Conservation (phyloP, 1,140 invertebrate genomes). For the Hylaeus anthracinus region DNA sequence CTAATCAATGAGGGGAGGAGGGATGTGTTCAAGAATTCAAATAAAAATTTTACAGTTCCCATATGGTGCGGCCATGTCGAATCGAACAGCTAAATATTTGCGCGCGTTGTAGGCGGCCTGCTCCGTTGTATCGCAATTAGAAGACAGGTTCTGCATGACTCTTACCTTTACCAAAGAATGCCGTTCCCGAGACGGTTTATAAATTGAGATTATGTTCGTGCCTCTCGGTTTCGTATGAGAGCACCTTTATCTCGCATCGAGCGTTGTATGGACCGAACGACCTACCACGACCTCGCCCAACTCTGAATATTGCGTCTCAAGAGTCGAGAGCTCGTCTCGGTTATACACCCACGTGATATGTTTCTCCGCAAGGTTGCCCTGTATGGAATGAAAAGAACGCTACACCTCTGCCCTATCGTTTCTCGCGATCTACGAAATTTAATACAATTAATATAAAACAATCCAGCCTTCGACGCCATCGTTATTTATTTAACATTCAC, state of each 20-base stretch:
- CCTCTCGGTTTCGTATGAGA: constrained; percentile 44
- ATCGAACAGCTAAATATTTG: not conserved
- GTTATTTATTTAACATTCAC: too few relatives aligned
- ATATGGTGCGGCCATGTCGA: not conserved
- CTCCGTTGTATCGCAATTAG: constrained; percentile 24
- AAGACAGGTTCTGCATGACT: constrained; percentile 25
- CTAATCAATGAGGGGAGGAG: too few relatives aligned
- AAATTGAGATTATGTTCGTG: constrained; percentile 35
- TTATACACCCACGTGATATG: constrained; percentile 61
- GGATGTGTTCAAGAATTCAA: too few relatives aligned
- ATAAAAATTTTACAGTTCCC: too few relatives aligned
- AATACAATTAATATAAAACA: too few relatives aligned
- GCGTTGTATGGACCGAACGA: constrained; percentile 43
- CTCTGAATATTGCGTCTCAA: constrained; percentile 53
- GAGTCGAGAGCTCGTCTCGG: constrained; percentile 51
- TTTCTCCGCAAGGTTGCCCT: constrained; percentile 56
- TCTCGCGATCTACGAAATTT: constrained; percentile 3
- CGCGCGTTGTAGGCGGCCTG: not conserved
- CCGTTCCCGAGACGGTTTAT: constrained; percentile 24
- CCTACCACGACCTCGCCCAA: constrained; percentile 63
- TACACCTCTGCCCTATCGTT: not conserved
- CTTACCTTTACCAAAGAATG: constrained; percentile 15
- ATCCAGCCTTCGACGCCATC: too few relatives aligned
- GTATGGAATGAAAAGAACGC: constrained; percentile 47
- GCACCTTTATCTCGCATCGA: constrained; percentile 47